Percentiles rank a stretch among this genome's conserved stretches.
phyloP scores from a whole-genome alignment of 2,888 invertebrate species.

The Lymantria monacha region DNA sequence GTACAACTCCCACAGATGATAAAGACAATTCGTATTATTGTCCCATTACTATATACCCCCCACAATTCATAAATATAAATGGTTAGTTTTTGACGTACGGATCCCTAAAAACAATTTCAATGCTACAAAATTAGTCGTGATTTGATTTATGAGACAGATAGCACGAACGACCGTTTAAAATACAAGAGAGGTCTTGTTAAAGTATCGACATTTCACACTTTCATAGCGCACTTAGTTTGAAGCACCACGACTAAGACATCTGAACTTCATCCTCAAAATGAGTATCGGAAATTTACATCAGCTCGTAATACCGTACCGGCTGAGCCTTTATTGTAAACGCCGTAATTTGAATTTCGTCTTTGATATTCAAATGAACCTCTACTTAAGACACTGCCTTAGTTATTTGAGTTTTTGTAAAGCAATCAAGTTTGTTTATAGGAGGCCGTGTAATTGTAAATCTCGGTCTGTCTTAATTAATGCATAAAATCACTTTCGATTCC shows the following conservation, averaged over 20 bases:
- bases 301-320: slow-evolving; percentile 77
- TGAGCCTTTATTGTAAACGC: slow-evolving; percentile 81
- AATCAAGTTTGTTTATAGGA: slow-evolving; percentile 81
- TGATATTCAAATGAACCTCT: slow-evolving; percentile 81
- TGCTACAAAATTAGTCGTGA: slow-evolving; percentile 21
- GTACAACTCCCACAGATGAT: too few relatives aligned
- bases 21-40: too few relatives aligned
- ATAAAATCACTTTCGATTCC: slow-evolving; percentile 66
- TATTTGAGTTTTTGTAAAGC: slow-evolving; percentile 83
- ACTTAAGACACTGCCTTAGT: slow-evolving; percentile 82
- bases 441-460: slow-evolving; percentile 79
- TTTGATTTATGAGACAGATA: slow-evolving; percentile 27
- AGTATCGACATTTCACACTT: slow-evolving; percentile 30
- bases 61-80: too few relatives aligned
- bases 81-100: too few relatives aligned
- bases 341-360: slow-evolving; percentile 82
- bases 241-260: slow-evolving; percentile 67
- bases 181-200: slow-evolving; percentile 29
- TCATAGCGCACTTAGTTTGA: slow-evolving; percentile 41
- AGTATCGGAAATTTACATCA: slow-evolving; percentile 82
- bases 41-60: too few relatives aligned
- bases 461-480: slow-evolving; percentile 78
- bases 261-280: slow-evolving; percentile 77
- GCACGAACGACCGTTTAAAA: slow-evolving; percentile 25
- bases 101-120: neutral